Conservation (phyloP, 2,113 vertebrate species). For the Cervus canadensis region DNA sequence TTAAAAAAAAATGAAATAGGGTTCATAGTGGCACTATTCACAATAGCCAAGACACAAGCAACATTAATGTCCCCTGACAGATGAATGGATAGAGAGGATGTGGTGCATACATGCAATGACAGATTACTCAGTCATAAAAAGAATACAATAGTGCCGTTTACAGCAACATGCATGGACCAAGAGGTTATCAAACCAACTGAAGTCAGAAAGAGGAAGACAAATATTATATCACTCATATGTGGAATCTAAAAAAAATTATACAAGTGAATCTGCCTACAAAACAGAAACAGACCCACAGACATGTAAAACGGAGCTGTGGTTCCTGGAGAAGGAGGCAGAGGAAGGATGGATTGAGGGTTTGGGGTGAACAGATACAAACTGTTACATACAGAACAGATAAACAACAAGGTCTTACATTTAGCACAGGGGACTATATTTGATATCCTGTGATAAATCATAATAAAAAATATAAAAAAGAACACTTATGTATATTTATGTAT, state of each 20-base stretch:
- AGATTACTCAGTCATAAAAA: neutral
- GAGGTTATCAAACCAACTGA: neutral
- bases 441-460: neutral
- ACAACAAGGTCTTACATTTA: neutral
- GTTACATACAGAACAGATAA: neutral
- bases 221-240: neutral
- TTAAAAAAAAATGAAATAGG: neutral
- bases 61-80: neutral
- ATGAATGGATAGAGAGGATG: neutral
- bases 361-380: neutral
- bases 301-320: neutral
- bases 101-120: neutral
- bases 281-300: neutral
- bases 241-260: neutral
- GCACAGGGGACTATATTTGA: neutral
- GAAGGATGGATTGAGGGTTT: neutral
- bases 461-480: neutral
- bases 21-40: neutral
- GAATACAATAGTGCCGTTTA: neutral
- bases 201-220: neutral
- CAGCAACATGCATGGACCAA: neutral
- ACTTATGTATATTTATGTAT: neutral
- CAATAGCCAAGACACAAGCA: neutral
- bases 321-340: neutral
- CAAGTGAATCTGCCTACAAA: neutral